phyloP scores from a whole-genome alignment of 2,888 invertebrate species.

The Drosophila demipolita region DNA sequence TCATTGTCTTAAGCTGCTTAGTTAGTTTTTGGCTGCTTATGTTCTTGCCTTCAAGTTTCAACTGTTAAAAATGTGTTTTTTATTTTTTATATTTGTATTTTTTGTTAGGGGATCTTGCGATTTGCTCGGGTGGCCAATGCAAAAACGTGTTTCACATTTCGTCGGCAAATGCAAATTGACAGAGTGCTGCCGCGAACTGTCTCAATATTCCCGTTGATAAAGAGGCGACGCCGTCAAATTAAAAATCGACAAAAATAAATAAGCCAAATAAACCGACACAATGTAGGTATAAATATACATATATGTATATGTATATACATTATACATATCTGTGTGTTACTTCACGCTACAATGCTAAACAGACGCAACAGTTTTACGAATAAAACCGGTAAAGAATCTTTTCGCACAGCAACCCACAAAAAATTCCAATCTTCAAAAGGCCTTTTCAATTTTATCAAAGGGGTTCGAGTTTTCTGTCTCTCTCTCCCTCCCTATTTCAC shows the following conservation, averaged over 20 bases:
- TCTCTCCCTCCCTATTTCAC: constrained; percentile 1
- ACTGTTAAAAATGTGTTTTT: constrained; percentile 6
- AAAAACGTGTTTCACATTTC: constrained; percentile 60
- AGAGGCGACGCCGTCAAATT: constrained; percentile 63
- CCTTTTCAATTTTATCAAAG: constrained; percentile 4
- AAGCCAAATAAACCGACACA: constrained; percentile 47
- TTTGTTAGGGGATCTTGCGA: constrained; percentile 2
- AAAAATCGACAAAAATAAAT: constrained; percentile 64
- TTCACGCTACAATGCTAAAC: constrained; percentile 76
- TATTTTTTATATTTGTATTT: constrained; percentile 2
- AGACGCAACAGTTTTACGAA: constrained; percentile 46
- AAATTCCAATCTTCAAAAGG: constrained; percentile 35
- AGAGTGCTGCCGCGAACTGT: constrained; percentile 33
- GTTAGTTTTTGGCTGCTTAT: constrained; percentile 8
- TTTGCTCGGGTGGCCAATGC: constrained; percentile 47
- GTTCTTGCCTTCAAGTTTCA: constrained; percentile 8
- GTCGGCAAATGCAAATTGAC: constrained; percentile 48
- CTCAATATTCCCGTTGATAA: constrained; percentile 35
- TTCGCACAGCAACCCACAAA: constrained; percentile 28
- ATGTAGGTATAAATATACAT: neutral
- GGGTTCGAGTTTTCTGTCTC: constrained; percentile 13
- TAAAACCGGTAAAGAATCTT: constrained; percentile 67
- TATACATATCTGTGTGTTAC: constrained; percentile 9
- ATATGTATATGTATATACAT: neutral
- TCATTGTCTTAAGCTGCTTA: constrained; percentile 42